Conservation (phyloP, 53 echinoderm and acorn worm species). For the Holothuria scabra region DNA sequence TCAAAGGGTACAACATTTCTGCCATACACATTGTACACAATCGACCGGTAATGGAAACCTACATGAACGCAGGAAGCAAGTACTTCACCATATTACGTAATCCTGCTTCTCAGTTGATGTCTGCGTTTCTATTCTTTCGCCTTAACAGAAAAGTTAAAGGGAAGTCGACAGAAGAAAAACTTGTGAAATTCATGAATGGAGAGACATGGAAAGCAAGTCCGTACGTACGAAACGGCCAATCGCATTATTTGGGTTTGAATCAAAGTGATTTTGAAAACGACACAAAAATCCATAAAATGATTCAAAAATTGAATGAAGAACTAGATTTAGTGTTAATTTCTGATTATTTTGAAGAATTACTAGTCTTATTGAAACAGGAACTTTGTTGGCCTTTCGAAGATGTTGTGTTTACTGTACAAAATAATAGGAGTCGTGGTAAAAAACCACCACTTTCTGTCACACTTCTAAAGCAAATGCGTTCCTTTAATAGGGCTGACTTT, state of each 20-base stretch:
- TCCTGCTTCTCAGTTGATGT: background rate
- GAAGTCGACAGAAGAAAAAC: background rate
- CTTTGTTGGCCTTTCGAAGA: constrained; percentile 17
- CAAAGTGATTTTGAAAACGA: background rate
- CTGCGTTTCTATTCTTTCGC: constrained; percentile 19
- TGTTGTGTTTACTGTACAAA: constrained; percentile 1
- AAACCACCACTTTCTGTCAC: background rate
- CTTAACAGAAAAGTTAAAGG: background rate
- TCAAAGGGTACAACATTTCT: constrained; percentile 2
- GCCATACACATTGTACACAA: constrained; percentile 25
- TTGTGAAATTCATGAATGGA: background rate
- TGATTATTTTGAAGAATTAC: constrained; percentile 24
- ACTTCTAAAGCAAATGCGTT: background rate
- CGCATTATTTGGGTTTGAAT: background rate
- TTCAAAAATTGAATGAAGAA: background rate
- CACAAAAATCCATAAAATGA: background rate
- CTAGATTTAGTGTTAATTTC: constrained; percentile 6
- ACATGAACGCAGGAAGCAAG: constrained; percentile 28
- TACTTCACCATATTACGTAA: constrained; percentile 30
- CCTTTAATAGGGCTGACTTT: background rate
- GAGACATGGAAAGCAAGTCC: no score
- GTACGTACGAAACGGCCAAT: background rate
- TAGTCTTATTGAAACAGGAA: constrained; percentile 9
- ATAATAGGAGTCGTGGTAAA: background rate
- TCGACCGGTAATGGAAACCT: background rate